These are phyloP conservation scores for Clarias laeviceps DNA, from an alignment of 2,797 vertebrate genomes.

Conservation along the genomic window DNA sequence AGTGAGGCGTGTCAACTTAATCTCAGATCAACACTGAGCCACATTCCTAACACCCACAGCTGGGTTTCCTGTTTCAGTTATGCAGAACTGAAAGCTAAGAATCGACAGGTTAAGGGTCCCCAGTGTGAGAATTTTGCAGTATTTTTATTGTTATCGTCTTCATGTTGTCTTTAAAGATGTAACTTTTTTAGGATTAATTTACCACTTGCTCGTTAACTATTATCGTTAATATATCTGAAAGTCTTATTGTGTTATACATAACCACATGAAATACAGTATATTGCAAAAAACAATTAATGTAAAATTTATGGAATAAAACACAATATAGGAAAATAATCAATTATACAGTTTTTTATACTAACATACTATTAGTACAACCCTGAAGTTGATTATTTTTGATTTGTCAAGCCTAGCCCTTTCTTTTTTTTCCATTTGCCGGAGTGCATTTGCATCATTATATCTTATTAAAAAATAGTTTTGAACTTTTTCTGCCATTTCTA, in stretches of 20 bases:
- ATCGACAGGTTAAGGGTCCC: neutral
- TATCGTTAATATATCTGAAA: too few relatives aligned
- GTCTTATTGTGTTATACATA: neutral
- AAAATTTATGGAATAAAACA: neutral
- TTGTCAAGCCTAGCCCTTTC: too few relatives aligned
- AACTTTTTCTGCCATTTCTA: too few relatives aligned
- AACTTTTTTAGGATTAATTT: neutral
- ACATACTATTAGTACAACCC: neutral
- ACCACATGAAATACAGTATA: neutral
- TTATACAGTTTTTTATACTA: too few relatives aligned
- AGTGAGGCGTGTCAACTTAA: constrained; percentile 28
- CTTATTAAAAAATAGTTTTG: too few relatives aligned
- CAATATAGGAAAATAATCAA: neutral
- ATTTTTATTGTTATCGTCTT: neutral
- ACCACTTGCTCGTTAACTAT: neutral
- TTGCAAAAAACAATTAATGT: neutral
- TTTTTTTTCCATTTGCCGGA: too few relatives aligned
- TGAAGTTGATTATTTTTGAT: neutral
- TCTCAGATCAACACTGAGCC: constrained; percentile 23
- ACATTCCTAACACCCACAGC: constrained; percentile 15
- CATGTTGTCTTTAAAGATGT: neutral
- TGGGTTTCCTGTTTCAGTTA: constrained; percentile 12
- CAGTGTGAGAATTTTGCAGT: neutral
- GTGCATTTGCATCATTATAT: too few relatives aligned
- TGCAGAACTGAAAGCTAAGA: constrained; percentile 7